Conservation (phyloP, 2,888 invertebrate genomes). For the Myopa tessellatipennis region DNA sequence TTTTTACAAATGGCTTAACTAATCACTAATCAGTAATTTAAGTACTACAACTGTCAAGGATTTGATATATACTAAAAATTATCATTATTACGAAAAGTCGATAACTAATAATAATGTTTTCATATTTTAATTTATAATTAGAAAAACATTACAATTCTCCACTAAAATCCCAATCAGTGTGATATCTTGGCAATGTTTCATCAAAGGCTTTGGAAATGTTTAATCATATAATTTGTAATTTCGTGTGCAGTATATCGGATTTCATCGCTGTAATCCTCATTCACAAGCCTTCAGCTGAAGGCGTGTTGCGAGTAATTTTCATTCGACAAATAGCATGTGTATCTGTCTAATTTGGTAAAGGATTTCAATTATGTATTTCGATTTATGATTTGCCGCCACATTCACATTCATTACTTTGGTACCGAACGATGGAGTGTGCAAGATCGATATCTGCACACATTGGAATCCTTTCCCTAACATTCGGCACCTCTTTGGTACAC, state of each 20-base stretch:
- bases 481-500: slow-evolving; percentile 34
- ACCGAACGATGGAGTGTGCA: slow-evolving; percentile 4
- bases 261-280: slow-evolving; percentile 3
- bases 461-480: slow-evolving; percentile 28
- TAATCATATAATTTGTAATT: not conserved
- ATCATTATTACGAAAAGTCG: no score
- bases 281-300: slow-evolving; percentile 17
- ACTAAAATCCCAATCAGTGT: no score
- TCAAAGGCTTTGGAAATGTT: no score
- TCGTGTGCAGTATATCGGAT: slow-evolving; percentile 11
- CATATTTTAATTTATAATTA: no score
- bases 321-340: not conserved
- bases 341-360: slow-evolving; percentile 33
- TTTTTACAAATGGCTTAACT: no score
- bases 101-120: no score
- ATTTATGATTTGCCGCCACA: slow-evolving; percentile 27
- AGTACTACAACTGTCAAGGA: no score
- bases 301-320: slow-evolving; percentile 28
- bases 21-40: no score
- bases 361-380: slow-evolving; percentile 29
- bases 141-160: no score
- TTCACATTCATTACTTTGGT: slow-evolving; percentile 22
- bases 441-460: slow-evolving; percentile 18
- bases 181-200: no score
- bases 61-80: no score